Percentiles rank a stretch among this genome's conserved stretches.
These are phyloP conservation scores for Subanguina moxae DNA, from an alignment of 1,140 invertebrate species.

Conservation along the genomic window DNA sequence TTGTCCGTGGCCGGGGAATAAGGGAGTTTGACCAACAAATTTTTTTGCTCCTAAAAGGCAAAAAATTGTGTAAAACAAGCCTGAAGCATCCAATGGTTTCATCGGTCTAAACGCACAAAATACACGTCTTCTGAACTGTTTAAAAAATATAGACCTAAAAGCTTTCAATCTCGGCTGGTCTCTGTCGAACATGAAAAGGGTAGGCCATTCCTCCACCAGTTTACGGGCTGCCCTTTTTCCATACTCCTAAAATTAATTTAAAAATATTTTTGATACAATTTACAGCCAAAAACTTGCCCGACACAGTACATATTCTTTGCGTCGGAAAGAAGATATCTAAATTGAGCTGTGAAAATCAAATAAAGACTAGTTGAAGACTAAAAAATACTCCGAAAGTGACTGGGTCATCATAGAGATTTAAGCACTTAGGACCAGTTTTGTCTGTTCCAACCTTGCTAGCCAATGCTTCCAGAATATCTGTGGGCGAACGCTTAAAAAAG, in stretches of 20 bases:
- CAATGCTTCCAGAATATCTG: conserved; percentile 52
- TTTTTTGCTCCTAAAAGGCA: too few relatives aligned
- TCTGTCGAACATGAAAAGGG: conserved; percentile 56
- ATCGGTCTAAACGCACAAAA: too few relatives aligned
- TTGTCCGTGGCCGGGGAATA: too few relatives aligned
- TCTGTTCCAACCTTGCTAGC: conserved; percentile 52
- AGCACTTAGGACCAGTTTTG: conserved; percentile 53
- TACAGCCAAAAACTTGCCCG: background rate
- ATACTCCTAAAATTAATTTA: conserved; percentile 43
- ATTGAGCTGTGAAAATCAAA: too few relatives aligned
- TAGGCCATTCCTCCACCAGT: conserved; percentile 58
- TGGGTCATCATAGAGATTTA: conserved; percentile 57
- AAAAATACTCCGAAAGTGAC: conserved; percentile 30
- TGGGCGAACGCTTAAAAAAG: conserved; percentile 49
- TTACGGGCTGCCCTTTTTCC: conserved; percentile 51
- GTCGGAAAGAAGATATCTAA: background rate
- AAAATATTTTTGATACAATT: background rate
- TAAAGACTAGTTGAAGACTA: too few relatives aligned
- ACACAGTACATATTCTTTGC: background rate
- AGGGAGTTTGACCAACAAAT: too few relatives aligned
- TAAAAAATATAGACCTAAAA: conserved; percentile 25
- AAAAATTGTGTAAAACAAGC: too few relatives aligned
- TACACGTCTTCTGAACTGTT: conserved; percentile 8
- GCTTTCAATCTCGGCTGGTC: conserved; percentile 49
- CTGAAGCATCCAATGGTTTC: too few relatives aligned